A percentile compares a stretch with the other conserved stretches of the same genome.
Conservation (phyloP, 2,888 invertebrate genomes). For the Digitonthophagus gazella region DNA sequence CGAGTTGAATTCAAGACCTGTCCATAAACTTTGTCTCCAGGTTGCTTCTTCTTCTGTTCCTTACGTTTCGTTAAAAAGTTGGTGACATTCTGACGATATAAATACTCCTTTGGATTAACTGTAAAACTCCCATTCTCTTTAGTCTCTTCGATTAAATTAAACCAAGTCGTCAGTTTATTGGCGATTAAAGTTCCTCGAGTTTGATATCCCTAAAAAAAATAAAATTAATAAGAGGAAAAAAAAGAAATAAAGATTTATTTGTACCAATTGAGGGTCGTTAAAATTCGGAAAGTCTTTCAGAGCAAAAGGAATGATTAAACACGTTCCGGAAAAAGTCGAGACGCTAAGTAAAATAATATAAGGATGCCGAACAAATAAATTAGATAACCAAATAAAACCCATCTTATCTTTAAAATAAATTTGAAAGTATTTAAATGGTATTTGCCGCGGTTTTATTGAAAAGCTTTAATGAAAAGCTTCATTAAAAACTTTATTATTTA, state of each 20-base stretch:
- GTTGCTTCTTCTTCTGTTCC: constrained; percentile 30
- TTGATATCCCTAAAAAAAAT: constrained; percentile 73
- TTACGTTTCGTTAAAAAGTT: constrained; percentile 7
- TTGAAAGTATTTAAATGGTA: too few relatives aligned
- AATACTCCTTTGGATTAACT: constrained; percentile 69
- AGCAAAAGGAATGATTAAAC: constrained; percentile 65
- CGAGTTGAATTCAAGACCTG: neutral
- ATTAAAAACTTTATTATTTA: too few relatives aligned
- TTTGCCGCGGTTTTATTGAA: neutral
- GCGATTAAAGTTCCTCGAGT: constrained; percentile 85
- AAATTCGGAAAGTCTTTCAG: constrained; percentile 73
- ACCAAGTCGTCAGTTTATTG: constrained; percentile 78
- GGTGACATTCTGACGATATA: constrained; percentile 33
- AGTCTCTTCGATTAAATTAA: constrained; percentile 76
- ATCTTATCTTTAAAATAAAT: too few relatives aligned
- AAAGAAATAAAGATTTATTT: constrained; percentile 34
- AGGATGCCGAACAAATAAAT: constrained; percentile 66
- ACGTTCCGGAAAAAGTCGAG: constrained; percentile 62
- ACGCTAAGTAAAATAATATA: constrained; percentile 63
- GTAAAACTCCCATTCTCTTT: constrained; percentile 67
- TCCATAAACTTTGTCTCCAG: neutral
- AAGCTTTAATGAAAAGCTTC: neutral
- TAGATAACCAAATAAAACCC: constrained; percentile 61
- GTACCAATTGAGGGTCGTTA: constrained; percentile 79
- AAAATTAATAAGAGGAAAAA: neutral